Base-by-base conservation (phyloP, 2,113 vertebrate species). In the Poeciliopsis prolifica region DNA sequence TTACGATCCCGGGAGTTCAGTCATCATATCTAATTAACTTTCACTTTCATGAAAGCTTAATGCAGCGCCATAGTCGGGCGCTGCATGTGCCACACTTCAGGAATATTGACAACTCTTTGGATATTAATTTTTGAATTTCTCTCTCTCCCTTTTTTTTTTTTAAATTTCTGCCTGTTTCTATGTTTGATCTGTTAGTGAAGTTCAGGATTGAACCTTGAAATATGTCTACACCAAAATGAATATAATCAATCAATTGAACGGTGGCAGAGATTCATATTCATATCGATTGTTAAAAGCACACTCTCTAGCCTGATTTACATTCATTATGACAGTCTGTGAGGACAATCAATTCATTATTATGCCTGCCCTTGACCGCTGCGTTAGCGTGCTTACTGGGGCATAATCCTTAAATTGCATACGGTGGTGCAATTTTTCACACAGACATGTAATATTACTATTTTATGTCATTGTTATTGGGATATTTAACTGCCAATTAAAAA, bases 21-120 rank as follows among this genome's bases (percentile, higher is more conserved):
- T 95, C 94, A 96, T 96, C 95, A 96, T 95, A 94, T 95, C 94
- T 95, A 95, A 97, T 97, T 97, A 96, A 96, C 95, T 96, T 96
- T 95, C 94, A 93, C 93, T 95, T 96, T 95, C 93, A 95, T 95
- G 95, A 95, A 96, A 96, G 94, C 95, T 95, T 96, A 96, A 96
- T 96, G 94, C 90, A 79, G 91, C 88, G 70, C 87, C 87, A 79
- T 85, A 89, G 91, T 88, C 82, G 68, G 90, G 64, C 74, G 78
- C 82, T 61, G 87, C 92, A 87, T 90, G 89, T 89, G 87, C 88
- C 92, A 81, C 86, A 93, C 88, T 94, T 95, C 89, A 92, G 89
- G 90, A 94, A 92, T 94, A 94, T 93, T 93, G 93, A 93, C 90
- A 93, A 90, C 79, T 87, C 88, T 92, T 92, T 89, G 88, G 88